phyloP scores from a whole-genome alignment of 2,797 vertebrate genomes.

The Acomys russatus region DNA sequence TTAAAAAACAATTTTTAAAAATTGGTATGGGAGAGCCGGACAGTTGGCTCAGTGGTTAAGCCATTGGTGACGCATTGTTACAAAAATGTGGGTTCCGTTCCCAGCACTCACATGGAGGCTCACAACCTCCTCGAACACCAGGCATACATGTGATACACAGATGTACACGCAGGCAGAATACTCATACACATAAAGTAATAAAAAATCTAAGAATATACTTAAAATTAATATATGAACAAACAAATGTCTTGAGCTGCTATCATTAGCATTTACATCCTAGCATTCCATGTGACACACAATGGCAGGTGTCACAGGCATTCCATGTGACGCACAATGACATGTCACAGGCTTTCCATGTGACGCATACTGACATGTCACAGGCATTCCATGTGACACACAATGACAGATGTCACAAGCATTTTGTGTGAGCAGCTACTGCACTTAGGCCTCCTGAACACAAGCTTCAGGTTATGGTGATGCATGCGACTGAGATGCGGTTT shows the following conservation, averaged over 20 bases:
- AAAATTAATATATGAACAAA: conserved; percentile 13
- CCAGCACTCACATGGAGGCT: background rate
- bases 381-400: too few species aligned
- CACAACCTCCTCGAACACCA: background rate
- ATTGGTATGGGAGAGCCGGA: background rate
- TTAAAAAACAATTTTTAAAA: conserved; percentile 61
- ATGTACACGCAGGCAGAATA: background rate
- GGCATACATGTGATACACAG: background rate
- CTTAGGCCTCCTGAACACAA: background rate
- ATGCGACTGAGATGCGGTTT: background rate
- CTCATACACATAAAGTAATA: background rate
- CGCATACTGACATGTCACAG: too few species aligned
- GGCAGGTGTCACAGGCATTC: background rate
- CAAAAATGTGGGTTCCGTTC: background rate
- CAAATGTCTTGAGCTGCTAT: background rate
- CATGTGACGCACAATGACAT: too few species aligned
- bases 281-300: background rate
- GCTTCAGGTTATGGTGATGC: background rate
- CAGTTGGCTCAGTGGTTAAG: background rate
- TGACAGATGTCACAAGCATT: background rate
- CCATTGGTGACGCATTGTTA: background rate
- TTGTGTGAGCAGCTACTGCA: background rate
- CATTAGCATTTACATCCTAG: background rate
- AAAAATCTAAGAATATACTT: background rate
- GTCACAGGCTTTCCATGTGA: too few species aligned